phyloP scores from a whole-genome alignment of 2,113 vertebrate species.

The Alaudala cheleensis region DNA sequence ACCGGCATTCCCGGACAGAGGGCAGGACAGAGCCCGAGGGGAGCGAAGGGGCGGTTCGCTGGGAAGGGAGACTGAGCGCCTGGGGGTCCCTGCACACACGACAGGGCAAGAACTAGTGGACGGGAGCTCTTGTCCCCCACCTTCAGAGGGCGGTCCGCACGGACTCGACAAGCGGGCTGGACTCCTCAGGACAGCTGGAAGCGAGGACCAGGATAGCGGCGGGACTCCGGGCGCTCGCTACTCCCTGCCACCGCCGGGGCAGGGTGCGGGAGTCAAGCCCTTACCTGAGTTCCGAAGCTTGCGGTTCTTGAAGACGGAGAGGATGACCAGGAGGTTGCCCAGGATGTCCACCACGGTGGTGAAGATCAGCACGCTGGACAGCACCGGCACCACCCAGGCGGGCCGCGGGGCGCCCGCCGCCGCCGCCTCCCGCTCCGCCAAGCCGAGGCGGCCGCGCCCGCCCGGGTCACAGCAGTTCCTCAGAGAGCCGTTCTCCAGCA shows the following conservation, averaged over 20 bases:
- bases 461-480: constrained; percentile 78
- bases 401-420: constrained; percentile 66
- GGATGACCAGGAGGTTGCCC: constrained; percentile 86
- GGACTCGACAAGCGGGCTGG: neutral
- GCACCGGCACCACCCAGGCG: constrained; percentile 80
- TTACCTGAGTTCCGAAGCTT: constrained; percentile 88
- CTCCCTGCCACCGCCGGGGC: no score
- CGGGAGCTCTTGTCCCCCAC: neutral
- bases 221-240: neutral
- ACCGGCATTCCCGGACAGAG: neutral
- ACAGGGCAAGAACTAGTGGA: rapidly evolving
- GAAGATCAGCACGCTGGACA: constrained; percentile 86
- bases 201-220: neutral
- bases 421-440: constrained; percentile 38
- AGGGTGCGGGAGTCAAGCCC: neutral
- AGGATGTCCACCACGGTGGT: constrained; percentile 87
- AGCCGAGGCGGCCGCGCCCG: constrained; percentile 45
- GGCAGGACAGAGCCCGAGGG: neutral
- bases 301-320: constrained; percentile 87
- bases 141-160: neutral
- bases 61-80: rapidly evolving
- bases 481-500: constrained; percentile 78
- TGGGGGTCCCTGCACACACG: neutral
- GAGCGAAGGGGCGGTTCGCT: neutral
- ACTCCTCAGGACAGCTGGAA: neutral